Evolutionary conservation across 2,113 vertebrate genomes (phyloP).

Genomic region (Varanus komodoensis): DNA sequence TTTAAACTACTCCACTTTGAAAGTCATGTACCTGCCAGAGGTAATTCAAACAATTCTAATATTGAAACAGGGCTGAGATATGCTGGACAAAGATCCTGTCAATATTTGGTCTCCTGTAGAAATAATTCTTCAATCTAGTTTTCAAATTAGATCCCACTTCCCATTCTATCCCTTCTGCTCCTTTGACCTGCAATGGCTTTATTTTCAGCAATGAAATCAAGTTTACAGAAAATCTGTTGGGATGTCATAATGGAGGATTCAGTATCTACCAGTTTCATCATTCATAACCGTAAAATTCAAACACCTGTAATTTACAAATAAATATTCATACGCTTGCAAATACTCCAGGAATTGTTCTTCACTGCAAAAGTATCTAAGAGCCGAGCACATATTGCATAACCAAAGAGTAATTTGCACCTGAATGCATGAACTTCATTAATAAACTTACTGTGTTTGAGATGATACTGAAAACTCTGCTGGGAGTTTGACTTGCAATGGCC

Average conservation of each 20-base stretch:
- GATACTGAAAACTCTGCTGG: not conserved
- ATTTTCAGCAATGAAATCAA: slow-evolving; percentile 46
- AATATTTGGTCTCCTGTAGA: slow-evolving; percentile 19
- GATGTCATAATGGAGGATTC: slow-evolving; percentile 40
- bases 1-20: slow-evolving; percentile 52
- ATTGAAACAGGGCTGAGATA: not conserved
- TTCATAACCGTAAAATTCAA: slow-evolving; percentile 8
- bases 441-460: not conserved
- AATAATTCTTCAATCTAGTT: slow-evolving; percentile 20
- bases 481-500: not conserved
- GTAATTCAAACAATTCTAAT: slow-evolving; percentile 43
- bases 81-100: slow-evolving; percentile 7
- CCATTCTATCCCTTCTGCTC: not conserved
- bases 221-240: slow-evolving; percentile 44
- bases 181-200: slow-evolving; percentile 12
- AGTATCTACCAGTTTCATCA: slow-evolving; percentile 3
- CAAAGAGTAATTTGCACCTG: not conserved
- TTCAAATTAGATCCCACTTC: not conserved
- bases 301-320: slow-evolving; percentile 57
- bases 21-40: slow-evolving; percentile 32
- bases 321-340: slow-evolving; percentile 37
- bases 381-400: not conserved
- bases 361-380: slow-evolving; percentile 41
- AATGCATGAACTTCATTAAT: not conserved
- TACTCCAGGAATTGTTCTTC: slow-evolving; percentile 37